Base-by-base conservation (phyloP, 2,888 invertebrate genomes). In the Parnassius glacialis region DNA sequence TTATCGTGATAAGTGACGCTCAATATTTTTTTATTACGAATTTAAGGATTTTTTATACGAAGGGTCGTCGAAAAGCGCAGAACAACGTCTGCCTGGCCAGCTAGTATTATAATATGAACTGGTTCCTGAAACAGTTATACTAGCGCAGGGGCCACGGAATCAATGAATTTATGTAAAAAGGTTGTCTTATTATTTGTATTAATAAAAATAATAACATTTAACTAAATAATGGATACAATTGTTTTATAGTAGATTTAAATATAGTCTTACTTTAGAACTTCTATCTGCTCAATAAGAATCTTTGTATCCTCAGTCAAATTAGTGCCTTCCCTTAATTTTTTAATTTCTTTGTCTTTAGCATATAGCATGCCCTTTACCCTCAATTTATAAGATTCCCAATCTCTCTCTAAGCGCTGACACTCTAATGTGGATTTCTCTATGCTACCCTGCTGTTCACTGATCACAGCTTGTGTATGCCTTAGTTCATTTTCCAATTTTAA, bases 311-410 rank as follows among this genome's bases (percentile, higher is more conserved):
- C 84, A 1, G 74, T 76, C 10, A 82, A 52, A 59, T 79, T 74
- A 12, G 75, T 45, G 1, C 88, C 88, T 0, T 82, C 81, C 48
- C 84, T 81, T 57, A 90, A 62, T 1, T 76, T 67, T 61, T 83
- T 84, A 10, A 91, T 86, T 64, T 89, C 86, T 47, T 74, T 80
- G 59, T 91, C 91, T 69, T 90, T 91, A 12, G 82, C 73, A 12
- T 67, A 68, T 13, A 91, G 70, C 87, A 90, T 91, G 25, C 80
- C 83, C 57, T 91, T 91, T 2, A 91, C 91, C 63, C 91, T 75
- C 44, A 86, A 65, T 69, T 90, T 91, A 48, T 91, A 91, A 0
- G 85, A 72, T 64, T 88, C 87, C 90, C 91, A 91, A 52, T 91
- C 91, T 53, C 71, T 84, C 66, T 91, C 89, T 11, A 90, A 65